These are phyloP conservation scores for Chelonus formosanus DNA, from an alignment of 2,888 invertebrate species.

Conservation along the genomic window DNA sequence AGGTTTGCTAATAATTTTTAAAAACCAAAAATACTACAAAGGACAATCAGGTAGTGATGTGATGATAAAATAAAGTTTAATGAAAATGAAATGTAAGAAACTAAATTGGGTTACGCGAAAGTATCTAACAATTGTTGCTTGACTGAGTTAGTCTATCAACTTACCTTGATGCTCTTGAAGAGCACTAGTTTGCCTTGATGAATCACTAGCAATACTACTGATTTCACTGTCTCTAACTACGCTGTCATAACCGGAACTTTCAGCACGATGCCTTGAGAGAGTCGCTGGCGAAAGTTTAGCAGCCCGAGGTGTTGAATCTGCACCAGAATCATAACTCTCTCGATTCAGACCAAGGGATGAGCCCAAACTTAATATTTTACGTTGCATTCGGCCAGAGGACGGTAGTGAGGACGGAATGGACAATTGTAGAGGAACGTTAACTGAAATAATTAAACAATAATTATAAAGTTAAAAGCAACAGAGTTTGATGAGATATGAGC, in stretches of 20 bases:
- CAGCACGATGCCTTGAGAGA: slow-evolving; percentile 78
- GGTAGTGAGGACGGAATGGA: slow-evolving; percentile 70
- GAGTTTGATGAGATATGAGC: no score
- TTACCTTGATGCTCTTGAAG: slow-evolving; percentile 62
- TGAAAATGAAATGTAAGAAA: slow-evolving; percentile 5
- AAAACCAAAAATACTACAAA: background rate
- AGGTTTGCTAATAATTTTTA: slow-evolving; percentile 19
- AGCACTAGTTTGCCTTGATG: slow-evolving; percentile 67
- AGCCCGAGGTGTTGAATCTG: slow-evolving; percentile 83
- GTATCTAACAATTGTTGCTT: no score
- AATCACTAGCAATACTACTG: slow-evolving; percentile 82
- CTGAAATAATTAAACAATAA: slow-evolving; percentile 41
- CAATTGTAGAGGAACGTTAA: slow-evolving; percentile 53
- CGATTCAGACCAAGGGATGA: slow-evolving; percentile 74
- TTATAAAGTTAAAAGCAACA: background rate
- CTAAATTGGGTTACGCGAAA: background rate
- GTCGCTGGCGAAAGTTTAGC: slow-evolving; percentile 83
- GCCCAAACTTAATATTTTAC: slow-evolving; percentile 72
- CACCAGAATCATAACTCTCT: slow-evolving; percentile 85
- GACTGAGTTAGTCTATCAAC: background rate
- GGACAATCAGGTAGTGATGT: no score
- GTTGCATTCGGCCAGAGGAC: slow-evolving; percentile 72
- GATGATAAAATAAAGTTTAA: background rate
- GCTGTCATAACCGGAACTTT: slow-evolving; percentile 89
- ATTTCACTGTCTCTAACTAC: slow-evolving; percentile 89